A percentile compares a stretch with the other conserved stretches of the same genome.
Conservation (phyloP, 2,113 vertebrate species). For the Zosterops pallidus region DNA sequence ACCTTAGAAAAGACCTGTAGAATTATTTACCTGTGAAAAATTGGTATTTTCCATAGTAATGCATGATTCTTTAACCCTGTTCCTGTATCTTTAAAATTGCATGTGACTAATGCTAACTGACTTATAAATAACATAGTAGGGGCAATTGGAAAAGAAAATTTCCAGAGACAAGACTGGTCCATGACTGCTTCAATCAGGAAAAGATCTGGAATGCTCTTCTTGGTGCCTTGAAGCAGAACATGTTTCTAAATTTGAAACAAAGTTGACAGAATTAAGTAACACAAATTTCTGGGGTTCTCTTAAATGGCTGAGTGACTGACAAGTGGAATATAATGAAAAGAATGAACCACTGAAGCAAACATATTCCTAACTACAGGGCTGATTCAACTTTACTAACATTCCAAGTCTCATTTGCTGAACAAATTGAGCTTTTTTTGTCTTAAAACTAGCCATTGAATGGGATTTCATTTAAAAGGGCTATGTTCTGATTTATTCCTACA, state of each 20-base stretch:
- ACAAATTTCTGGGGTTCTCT: conserved; percentile 21
- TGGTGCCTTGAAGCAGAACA: background rate
- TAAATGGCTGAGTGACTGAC: conserved; percentile 17
- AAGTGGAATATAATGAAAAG: conserved; percentile 14
- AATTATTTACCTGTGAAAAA: conserved; percentile 2
- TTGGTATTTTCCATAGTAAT: background rate
- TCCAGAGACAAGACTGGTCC: background rate
- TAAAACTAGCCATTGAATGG: background rate
- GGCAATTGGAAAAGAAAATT: conserved; percentile 24
- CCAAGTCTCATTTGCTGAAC: background rate
- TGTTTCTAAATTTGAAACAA: conserved; percentile 41
- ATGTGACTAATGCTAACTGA: background rate
- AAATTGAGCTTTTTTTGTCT: background rate
- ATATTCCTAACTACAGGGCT: background rate
- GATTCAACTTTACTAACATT: background rate
- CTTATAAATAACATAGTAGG: background rate
- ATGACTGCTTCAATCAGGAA: conserved; percentile 9
- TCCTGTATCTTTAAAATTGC: conserved; percentile 13
- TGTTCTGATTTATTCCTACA: background rate
- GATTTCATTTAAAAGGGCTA: background rate
- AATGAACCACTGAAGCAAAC: background rate
- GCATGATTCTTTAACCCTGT: background rate
- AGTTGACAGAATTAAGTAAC: background rate
- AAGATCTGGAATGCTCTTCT: background rate
- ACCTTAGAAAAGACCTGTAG: background rate